These are phyloP conservation scores for Pyxicephalus adspersus DNA, from an alignment of 2,113 vertebrate genomes.

Conservation along the genomic window DNA sequence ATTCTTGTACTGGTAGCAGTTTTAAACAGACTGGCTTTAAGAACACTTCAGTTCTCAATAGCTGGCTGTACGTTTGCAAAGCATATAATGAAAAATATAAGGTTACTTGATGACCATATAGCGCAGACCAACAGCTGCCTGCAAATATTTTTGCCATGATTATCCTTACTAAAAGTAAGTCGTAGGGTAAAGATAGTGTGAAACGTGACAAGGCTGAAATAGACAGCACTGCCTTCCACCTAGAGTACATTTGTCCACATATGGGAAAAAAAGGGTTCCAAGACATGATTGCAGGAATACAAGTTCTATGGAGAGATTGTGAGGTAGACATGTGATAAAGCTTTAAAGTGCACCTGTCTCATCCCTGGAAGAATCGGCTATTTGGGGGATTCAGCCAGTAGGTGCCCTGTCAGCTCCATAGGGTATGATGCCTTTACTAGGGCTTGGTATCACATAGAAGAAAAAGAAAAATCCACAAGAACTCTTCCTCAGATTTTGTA, in stretches of 20 bases:
- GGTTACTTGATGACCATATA: constrained; percentile 90
- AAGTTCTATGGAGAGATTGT: constrained; percentile 64
- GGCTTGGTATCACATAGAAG: too few relatives aligned
- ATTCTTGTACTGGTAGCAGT: constrained; percentile 13
- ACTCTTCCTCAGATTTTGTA: too few relatives aligned
- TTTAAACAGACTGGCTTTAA: constrained; percentile 16
- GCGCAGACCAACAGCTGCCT: constrained; percentile 91
- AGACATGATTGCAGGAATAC: constrained; percentile 29
- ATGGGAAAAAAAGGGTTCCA: constrained; percentile 64
- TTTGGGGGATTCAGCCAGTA: too few relatives aligned
- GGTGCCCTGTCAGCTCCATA: too few relatives aligned
- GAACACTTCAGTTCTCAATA: constrained; percentile 61
- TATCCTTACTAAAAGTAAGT: constrained; percentile 97
- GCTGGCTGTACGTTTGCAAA: constrained; percentile 86
- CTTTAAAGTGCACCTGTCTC: too few relatives aligned
- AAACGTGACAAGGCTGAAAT: constrained; percentile 90
- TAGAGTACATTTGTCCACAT: constrained; percentile 75
- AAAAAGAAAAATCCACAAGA: constrained; percentile 40
- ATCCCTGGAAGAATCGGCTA: too few relatives aligned
- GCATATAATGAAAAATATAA: constrained; percentile 96
- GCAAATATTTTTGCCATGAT: constrained; percentile 97
- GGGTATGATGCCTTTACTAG: too few relatives aligned
- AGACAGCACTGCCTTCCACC: constrained; percentile 75
- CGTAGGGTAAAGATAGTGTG: constrained; percentile 93
- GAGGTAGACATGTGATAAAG: constrained; percentile 75